Conservation (phyloP, 2,113 vertebrate species). For the Megaleporinus macrocephalus region DNA sequence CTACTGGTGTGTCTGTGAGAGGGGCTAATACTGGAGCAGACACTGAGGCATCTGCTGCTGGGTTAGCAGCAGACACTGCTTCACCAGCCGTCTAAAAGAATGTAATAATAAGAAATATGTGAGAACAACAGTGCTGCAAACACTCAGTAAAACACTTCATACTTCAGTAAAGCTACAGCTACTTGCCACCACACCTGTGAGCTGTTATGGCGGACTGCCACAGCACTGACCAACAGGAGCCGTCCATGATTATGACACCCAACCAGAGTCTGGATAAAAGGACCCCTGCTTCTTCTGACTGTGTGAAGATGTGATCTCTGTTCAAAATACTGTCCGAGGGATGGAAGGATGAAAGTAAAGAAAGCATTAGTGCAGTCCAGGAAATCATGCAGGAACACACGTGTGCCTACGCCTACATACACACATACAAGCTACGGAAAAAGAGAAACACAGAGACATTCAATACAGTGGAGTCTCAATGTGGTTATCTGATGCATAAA, state of each 20-base stretch:
- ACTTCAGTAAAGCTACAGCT: background rate
- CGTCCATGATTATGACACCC: slow-evolving; percentile 59
- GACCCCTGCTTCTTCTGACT: slow-evolving; percentile 51
- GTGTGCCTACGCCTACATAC: too few relatives aligned
- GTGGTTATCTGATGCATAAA: too few relatives aligned
- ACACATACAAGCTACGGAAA: too few relatives aligned
- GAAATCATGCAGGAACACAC: background rate
- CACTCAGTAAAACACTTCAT: background rate
- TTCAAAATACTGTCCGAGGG: slow-evolving; percentile 38
- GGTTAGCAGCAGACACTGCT: slow-evolving; percentile 40
- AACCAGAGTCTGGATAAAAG: slow-evolving; percentile 56
- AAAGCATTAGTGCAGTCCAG: slow-evolving; percentile 60
- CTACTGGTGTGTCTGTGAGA: slow-evolving; percentile 52
- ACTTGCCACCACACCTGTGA: slow-evolving; percentile 66
- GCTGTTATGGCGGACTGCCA: slow-evolving; percentile 72
- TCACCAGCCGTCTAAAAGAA: slow-evolving; percentile 54
- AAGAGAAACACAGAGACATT: too few relatives aligned
- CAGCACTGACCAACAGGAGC: slow-evolving; percentile 66
- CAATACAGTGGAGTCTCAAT: too few relatives aligned
- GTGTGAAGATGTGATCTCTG: slow-evolving; percentile 70
- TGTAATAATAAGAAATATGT: background rate
- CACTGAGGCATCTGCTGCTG: slow-evolving; percentile 12
- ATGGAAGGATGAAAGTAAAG: slow-evolving; percentile 45
- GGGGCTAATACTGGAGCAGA: slow-evolving; percentile 25
- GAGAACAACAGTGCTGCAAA: background rate